Percentiles rank a stretch among this genome's conserved stretches.
Conservation (phyloP, 2,113 vertebrate genomes). For the Cricetomys ansorgei region DNA sequence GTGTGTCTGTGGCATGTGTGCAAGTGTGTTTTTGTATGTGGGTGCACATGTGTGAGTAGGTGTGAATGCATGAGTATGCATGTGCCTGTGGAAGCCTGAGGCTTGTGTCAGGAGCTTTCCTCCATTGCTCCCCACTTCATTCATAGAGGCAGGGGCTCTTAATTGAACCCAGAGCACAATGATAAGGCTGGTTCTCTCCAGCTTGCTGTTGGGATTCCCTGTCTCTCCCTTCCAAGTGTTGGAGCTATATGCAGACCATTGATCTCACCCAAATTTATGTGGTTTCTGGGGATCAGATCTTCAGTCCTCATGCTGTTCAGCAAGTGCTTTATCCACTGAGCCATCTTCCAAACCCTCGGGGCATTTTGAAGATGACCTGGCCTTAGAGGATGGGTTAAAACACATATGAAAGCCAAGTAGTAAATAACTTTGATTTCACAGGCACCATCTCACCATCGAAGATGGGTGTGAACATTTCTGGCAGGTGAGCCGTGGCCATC, state of each 20-base stretch:
- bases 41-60: not conserved
- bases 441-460: not conserved
- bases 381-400: slow-evolving; percentile 40
- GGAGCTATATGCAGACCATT: not conserved
- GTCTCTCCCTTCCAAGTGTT: not conserved
- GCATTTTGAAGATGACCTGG: slow-evolving; percentile 40
- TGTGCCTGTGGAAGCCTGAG: not conserved
- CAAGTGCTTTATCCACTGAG: not conserved
- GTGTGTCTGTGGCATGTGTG: not conserved
- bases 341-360: not conserved
- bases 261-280: too few species aligned
- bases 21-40: not conserved
- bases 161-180: not conserved
- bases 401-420: not conserved
- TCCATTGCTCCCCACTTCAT: not conserved
- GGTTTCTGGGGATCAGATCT: not conserved
- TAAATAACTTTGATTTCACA: not conserved
- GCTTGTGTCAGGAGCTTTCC: not conserved
- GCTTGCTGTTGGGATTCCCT: not conserved
- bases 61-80: not conserved
- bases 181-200: not conserved
- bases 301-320: too few species aligned
- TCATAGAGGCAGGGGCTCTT: not conserved
- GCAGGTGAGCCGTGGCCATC: not conserved
- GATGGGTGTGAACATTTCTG: not conserved